phyloP scores from a whole-genome alignment of 2,113 vertebrate genomes.

The Gasterosteus aculeatus region DNA sequence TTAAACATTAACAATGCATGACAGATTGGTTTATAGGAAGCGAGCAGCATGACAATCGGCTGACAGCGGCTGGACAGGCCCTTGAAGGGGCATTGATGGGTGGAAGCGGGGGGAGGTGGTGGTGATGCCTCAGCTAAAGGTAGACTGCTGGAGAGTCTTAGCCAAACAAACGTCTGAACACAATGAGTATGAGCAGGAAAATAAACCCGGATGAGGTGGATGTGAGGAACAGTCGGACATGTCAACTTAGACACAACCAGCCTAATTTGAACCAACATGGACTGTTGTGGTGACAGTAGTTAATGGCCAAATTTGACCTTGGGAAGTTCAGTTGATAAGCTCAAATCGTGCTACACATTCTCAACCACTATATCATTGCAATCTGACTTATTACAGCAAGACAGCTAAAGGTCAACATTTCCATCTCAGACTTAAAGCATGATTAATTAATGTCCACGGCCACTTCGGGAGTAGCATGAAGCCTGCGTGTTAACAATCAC shows the following conservation, averaged over 20 bases:
- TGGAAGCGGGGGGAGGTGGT: conserved; percentile 16
- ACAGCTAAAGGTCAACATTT: conserved; percentile 24
- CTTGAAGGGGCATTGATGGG: conserved; percentile 52
- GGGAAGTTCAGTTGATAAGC: not conserved
- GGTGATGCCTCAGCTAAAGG: conserved; percentile 56
- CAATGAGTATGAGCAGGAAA: not conserved
- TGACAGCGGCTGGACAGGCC: conserved; percentile 49
- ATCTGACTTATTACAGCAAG: conserved; percentile 15
- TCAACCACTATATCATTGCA: not conserved
- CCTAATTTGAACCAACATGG: conserved; percentile 3
- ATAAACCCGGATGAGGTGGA: not conserved
- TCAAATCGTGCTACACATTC: not conserved
- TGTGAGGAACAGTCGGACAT: conserved; percentile 16
- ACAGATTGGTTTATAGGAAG: conserved; percentile 56
- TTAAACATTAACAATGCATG: conserved; percentile 58
- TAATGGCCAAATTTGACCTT: conserved; percentile 18
- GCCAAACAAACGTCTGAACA: conserved; percentile 20
- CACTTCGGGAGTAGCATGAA: not conserved
- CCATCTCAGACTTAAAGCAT: not conserved
- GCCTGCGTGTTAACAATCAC: not conserved
- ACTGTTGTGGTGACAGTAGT: conserved; percentile 16
- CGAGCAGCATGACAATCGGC: conserved; percentile 51
- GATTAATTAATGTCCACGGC: conserved; percentile 6
- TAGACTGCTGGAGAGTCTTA: conserved; percentile 46
- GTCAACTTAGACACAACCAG: conserved; percentile 1